Evolutionary conservation across 1,140 invertebrate genomes (phyloP), one percentile per base, ranked within the genome.

Genomic region (Homarus americanus): DNA sequence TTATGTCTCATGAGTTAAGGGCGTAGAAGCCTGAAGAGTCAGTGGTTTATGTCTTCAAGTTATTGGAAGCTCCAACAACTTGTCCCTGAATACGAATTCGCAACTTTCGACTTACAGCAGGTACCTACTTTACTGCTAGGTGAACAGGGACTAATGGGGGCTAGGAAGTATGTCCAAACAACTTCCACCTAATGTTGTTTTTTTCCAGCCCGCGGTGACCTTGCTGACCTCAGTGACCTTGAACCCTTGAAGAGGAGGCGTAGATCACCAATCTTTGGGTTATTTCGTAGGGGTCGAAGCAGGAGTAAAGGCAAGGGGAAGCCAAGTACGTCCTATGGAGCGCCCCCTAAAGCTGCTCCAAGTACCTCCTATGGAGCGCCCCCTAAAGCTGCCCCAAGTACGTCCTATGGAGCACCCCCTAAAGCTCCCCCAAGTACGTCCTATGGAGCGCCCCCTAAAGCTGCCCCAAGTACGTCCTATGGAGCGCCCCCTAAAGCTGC

Each of bases 271-370:
- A 44, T 80, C n/a, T 80, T 80, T 15, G 24, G 2, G 3, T 4
- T 80, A n/a, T 53, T 80, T 1, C 15, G 78, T 2, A 24, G 63
- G 2, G 32, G 7, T 32, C 63, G 63, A 28, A 20, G 15, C 53
- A 7, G 53, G 53, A 20, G 53, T 20, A 69, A 69, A 32, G 32
- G 40, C 38, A 80, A 80, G 41, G 32, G 32, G 24, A 58, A 34
- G 41, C 78, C 73, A 3, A 38, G 73, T 17, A 38, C 73, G 9
- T 76, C 73, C 36, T 76, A 76, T 20, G 73, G 73, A 24, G 20
- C 73, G 2, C 73, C 73, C 40, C 73, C 73, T 32, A 69, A 69
- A 24, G n/a, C n/a, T n/a, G 66, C 66, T 69, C 66, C 66, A n/a
- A 40, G 36, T 17, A 0, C 73, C 24, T 76, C 73, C 73, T 76